These are phyloP conservation scores for Aplysina aerophoba DNA, from an alignment of 37 sponge, comb jelly and placozoan genomes.

Conservation along the genomic window DNA sequence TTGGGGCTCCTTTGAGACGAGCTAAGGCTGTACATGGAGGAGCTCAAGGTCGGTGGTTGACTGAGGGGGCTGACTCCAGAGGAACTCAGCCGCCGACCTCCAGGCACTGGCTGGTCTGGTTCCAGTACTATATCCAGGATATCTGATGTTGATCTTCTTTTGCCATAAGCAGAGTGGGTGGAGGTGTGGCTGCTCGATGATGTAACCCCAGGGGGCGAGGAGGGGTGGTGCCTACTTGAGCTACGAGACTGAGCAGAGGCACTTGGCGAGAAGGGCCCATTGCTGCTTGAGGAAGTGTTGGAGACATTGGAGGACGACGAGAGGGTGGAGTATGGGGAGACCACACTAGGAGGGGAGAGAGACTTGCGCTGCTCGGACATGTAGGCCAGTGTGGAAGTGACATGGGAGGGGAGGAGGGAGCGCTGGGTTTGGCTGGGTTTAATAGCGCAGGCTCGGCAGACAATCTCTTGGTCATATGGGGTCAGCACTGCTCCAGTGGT, in stretches of 20 bases:
- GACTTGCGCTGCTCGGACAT: slow-evolving; percentile 4
- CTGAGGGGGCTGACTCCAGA: too few species aligned
- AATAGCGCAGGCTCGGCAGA: slow-evolving; percentile 66
- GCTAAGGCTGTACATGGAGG: too few species aligned
- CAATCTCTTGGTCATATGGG: slow-evolving; percentile 69
- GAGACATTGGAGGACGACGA: slow-evolving; percentile 8
- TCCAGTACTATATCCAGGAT: too few species aligned
- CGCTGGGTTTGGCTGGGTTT: background rate
- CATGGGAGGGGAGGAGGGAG: background rate
- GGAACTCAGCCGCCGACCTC: too few species aligned
- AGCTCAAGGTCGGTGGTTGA: too few species aligned
- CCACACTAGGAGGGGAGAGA: background rate
- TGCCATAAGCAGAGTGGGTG: too few species aligned
- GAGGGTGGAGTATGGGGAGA: background rate
- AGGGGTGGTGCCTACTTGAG: background rate
- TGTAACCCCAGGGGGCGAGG: background rate
- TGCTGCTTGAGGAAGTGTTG: slow-evolving; percentile 7
- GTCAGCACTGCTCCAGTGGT: slow-evolving; percentile 78
- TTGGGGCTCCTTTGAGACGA: too few species aligned
- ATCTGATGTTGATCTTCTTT: too few species aligned
- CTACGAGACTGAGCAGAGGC: background rate
- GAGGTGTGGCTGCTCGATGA: background rate
- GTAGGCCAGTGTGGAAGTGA: background rate
- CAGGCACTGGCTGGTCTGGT: too few species aligned
- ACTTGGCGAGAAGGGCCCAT: background rate